phyloP scores from a whole-genome alignment of 1,140 invertebrate genomes.

The Zelostemma sp. region DNA sequence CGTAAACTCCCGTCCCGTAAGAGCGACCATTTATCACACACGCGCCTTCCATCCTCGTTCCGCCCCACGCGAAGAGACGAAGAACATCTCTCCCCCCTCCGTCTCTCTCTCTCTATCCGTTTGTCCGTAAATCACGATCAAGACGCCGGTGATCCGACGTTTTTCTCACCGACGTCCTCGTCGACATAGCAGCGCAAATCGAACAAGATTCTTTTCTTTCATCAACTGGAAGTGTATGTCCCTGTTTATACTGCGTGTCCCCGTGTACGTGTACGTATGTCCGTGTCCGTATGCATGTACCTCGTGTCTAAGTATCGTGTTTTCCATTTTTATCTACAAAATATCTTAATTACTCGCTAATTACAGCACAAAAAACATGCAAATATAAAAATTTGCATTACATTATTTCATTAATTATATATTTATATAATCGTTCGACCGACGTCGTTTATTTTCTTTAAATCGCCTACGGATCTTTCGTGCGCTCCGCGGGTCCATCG shows the following conservation, averaged over 20 bases:
- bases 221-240: slow-evolving; percentile 62
- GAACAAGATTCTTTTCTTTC: slow-evolving; percentile 65
- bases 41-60: neutral
- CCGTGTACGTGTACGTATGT: neutral
- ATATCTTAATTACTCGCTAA: slow-evolving; percentile 70
- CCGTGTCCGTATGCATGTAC: slow-evolving; percentile 19
- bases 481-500: slow-evolving; percentile 16
- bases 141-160: slow-evolving; percentile 27
- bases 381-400: slow-evolving; percentile 70
- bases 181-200: slow-evolving; percentile 46
- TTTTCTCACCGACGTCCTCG: too few relatives aligned
- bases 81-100: slow-evolving; percentile 2
- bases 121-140: slow-evolving; percentile 1
- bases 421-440: slow-evolving; percentile 65
- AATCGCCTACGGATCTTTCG: neutral
- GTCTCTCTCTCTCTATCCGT: slow-evolving; percentile 5
- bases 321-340: slow-evolving; percentile 65
- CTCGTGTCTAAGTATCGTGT: slow-evolving; percentile 21
- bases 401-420: slow-evolving; percentile 62
- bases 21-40: too few relatives aligned
- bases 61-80: neutral
- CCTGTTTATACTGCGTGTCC: neutral
- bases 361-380: slow-evolving; percentile 70
- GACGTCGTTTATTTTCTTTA: slow-evolving; percentile 42
- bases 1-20: too few relatives aligned